Percentiles rank a stretch among this genome's conserved stretches.
Evolutionary conservation across 2,113 vertebrate genomes (phyloP).

Genomic region (Thalassarche chlororhynchos): DNA sequence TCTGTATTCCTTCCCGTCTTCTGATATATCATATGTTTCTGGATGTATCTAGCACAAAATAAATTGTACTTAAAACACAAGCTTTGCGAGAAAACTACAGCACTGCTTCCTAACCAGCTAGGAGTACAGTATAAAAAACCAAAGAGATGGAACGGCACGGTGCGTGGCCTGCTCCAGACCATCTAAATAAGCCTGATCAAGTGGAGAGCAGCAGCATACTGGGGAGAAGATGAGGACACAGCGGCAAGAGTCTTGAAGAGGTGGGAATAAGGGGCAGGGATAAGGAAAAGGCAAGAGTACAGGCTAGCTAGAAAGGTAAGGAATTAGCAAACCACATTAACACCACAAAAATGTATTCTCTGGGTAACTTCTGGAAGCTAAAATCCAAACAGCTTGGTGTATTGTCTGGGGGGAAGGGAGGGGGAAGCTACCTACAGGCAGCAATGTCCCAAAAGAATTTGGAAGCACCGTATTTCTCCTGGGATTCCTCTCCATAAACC

Average conservation of each 20-base stretch:
- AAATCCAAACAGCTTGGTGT: background rate
- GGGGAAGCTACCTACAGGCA: background rate
- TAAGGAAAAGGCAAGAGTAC: background rate
- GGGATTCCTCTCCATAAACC: background rate
- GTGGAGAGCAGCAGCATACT: background rate
- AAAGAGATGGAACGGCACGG: background rate
- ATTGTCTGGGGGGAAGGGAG: background rate
- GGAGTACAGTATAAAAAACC: background rate
- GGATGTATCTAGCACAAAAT: conserved; percentile 77
- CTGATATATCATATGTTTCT: conserved; percentile 76
- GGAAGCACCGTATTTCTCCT: background rate
- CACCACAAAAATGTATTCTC: background rate
- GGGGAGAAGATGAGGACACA: background rate
- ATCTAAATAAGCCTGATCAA: no score
- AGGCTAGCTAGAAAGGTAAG: background rate
- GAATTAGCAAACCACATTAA: background rate
- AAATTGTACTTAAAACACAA: background rate
- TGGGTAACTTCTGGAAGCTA: background rate
- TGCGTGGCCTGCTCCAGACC: background rate
- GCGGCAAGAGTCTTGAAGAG: background rate
- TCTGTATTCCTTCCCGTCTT: conserved; percentile 83
- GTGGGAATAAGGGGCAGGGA: background rate
- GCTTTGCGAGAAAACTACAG: background rate
- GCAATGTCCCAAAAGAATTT: background rate
- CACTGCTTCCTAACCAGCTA: background rate